phyloP scores from a whole-genome alignment of 1,140 invertebrate species.

The Elymnias hypermnestra region DNA sequence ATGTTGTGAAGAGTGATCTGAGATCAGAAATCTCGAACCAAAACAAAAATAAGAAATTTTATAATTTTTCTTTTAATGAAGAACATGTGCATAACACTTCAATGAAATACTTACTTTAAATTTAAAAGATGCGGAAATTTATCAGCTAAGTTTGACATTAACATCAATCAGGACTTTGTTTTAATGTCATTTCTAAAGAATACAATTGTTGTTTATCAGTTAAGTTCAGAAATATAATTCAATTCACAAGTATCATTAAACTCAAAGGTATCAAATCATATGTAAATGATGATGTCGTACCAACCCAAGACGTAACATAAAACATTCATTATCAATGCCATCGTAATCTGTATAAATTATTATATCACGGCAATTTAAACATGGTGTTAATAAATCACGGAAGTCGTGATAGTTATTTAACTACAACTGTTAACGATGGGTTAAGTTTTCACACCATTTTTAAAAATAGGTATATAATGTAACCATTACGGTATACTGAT shows the following conservation, averaged over 20 bases:
- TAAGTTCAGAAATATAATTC: constrained; percentile 1
- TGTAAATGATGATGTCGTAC: constrained; percentile 29
- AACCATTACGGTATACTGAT: too few species aligned
- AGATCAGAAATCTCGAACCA: too few species aligned
- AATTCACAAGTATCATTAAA: neutral
- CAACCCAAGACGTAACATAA: constrained; percentile 13
- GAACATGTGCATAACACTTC: too few species aligned
- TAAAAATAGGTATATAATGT: too few species aligned
- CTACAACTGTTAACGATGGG: too few species aligned
- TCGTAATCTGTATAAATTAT: constrained; percentile 18
- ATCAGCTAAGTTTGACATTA: neutral
- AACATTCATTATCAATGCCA: constrained; percentile 16
- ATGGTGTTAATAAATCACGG: too few species aligned
- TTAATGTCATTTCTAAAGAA: constrained; percentile 17
- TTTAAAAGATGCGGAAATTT: too few species aligned
- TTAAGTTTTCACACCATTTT: too few species aligned
- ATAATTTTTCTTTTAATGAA: too few species aligned
- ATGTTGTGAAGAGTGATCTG: too few species aligned
- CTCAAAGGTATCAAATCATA: neutral
- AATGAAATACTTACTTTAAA: too few species aligned
- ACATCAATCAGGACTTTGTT: neutral
- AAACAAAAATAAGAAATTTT: neutral
- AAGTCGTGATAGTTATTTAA: too few species aligned
- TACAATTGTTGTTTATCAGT: constrained; percentile 26
- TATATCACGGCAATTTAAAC: constrained; percentile 17